These are phyloP conservation scores for Rhinolophus sinicus DNA, from an alignment of 2,113 vertebrate genomes.

Conservation along the genomic window DNA sequence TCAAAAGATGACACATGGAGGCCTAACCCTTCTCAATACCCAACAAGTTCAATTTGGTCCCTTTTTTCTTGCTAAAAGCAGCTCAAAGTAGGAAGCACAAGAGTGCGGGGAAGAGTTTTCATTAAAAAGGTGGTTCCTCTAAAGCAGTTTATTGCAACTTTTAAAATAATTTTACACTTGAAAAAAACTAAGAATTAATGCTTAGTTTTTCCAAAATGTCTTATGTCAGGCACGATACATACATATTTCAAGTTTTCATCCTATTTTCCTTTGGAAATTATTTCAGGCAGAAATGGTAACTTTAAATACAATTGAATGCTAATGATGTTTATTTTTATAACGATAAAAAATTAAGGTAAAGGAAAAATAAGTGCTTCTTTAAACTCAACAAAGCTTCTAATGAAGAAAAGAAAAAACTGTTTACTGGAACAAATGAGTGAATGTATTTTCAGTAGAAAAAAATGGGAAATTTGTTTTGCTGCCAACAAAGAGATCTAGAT, in stretches of 20 bases:
- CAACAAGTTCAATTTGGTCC: not conserved
- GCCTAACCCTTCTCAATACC: not conserved
- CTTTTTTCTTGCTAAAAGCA: not conserved
- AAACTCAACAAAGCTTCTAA: slow-evolving; percentile 59
- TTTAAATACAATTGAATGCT: not conserved
- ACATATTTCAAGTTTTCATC: not conserved
- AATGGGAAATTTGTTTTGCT: slow-evolving; percentile 76
- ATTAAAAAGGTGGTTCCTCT: not conserved
- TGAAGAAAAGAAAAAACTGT: slow-evolving; percentile 71
- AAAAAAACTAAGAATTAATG: slow-evolving; percentile 9
- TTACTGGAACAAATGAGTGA: slow-evolving; percentile 46
- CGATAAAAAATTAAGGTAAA: not conserved
- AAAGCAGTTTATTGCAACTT: not conserved
- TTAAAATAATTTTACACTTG: not conserved
- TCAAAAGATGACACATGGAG: not conserved
- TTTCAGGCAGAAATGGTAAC: slow-evolving; percentile 18
- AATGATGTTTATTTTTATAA: not conserved
- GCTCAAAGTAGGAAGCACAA: not conserved
- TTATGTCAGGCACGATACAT: not conserved
- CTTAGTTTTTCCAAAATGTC: not conserved
- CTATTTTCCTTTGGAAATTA: slow-evolving; percentile 37
- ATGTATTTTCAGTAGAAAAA: slow-evolving; percentile 65
- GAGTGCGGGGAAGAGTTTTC: not conserved
- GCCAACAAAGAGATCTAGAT: slow-evolving; percentile 74
- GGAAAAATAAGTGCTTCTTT: slow-evolving; percentile 60